Evolutionary conservation across 2,797 vertebrate genomes (phyloP).

Genomic region (Sebastes taczanowskii): DNA sequence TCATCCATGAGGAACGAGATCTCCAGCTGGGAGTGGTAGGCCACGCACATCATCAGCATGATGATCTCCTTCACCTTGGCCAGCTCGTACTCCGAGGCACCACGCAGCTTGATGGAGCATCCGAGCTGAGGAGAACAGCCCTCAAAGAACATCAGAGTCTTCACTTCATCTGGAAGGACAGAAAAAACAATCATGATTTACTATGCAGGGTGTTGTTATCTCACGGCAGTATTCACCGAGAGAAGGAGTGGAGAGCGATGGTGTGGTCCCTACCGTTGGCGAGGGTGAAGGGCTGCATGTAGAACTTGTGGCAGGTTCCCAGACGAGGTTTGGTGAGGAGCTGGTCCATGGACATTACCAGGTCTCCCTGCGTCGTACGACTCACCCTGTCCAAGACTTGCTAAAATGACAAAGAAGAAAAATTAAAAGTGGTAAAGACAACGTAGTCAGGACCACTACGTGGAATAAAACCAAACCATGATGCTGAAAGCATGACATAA

Average conservation of each 20-base stretch:
- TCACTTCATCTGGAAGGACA: constrained; percentile 85
- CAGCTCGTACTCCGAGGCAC: constrained; percentile 93
- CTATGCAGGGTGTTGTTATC: fast-evolving
- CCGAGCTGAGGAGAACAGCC: constrained; percentile 93
- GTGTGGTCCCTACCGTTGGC: constrained; percentile 85
- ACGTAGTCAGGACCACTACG: neutral
- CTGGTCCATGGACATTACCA: constrained; percentile 99
- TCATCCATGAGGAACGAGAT: constrained; percentile 99
- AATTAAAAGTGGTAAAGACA: neutral
- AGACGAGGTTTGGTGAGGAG: constrained; percentile 96
- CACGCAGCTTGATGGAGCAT: constrained; percentile 95
- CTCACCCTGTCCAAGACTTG: constrained; percentile 97
- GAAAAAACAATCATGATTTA: neutral
- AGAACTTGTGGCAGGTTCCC: constrained; percentile 98
- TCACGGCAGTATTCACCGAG: neutral
- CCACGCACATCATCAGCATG: constrained; percentile 95
- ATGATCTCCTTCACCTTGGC: constrained; percentile 97
- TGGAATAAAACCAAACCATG: neutral
- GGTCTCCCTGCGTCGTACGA: constrained; percentile 96
- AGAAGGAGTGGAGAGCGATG: neutral
- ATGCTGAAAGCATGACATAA: neutral
- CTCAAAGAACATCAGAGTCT: constrained; percentile 98
- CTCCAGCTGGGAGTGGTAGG: constrained; percentile 98
- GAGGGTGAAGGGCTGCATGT: constrained; percentile 93
- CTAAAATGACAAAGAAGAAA: constrained; percentile 65